Base-by-base conservation (phyloP, 2,888 invertebrate genomes). In the Caenorhabditis panamensis region DNA sequence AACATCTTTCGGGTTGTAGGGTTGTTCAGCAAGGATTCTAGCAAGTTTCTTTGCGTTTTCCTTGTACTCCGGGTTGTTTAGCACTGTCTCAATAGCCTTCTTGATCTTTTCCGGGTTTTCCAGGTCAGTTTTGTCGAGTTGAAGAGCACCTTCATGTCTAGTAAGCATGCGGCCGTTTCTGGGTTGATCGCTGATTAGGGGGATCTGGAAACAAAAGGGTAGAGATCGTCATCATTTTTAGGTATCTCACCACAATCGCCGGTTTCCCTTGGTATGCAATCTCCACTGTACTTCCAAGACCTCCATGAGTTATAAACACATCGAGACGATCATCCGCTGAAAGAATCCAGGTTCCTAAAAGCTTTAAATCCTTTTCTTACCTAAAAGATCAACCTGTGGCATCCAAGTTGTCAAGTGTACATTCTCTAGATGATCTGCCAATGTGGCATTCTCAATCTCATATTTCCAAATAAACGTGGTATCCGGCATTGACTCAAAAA, bases 391-490 rank as follows among this genome's bases (percentile, higher is more conserved):
- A 9, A 22, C 28, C 37, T 81, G 81, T 51, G 81, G 81, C 76
- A 81, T 77, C 77, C 81, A 81, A 24, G 51, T 77, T 4, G 81
- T 77, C 51, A 81, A 53, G 31, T 72, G 63, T 0, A 82, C 78
- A 69, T 82, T 82, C 13, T 62, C 54, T 11, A 79, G 28, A 54
- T 71, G 71, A 44, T 69, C 62, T 3, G 68, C 76, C 37, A 69
- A 44, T 9, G 75, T 79, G 2, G 71, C 61, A 63, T 73, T 78
- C 18, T 59, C 80, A 11, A 51, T 67, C 37, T 83, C 83, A 59
- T 83, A 83, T 44, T 83, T 83, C 83, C 83, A 83, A 44, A 83
- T 83, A 51, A 83, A 83, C 6, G 82, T 79, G 0, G 47, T 63
- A 2, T 75, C 62, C 0, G 79, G 79, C 79, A 82, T 82, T 1